Evolutionary conservation across 2,113 vertebrate species (phyloP).

Genomic region (Aleadryas rufinucha): DNA sequence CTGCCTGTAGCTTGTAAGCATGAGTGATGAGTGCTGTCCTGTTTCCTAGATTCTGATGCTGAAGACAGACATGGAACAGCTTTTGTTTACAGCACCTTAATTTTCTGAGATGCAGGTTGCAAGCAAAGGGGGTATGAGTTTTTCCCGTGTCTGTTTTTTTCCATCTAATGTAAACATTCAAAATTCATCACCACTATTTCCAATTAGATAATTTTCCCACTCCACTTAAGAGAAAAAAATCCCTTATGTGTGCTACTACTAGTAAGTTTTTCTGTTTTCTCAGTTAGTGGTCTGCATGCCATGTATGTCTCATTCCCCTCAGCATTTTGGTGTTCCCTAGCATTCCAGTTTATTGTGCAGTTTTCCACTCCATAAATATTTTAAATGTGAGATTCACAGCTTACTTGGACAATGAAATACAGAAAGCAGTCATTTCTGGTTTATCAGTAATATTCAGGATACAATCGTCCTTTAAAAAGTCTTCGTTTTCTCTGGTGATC

Average conservation of each 20-base stretch:
- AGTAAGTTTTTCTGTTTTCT: background rate
- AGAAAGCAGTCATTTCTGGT: background rate
- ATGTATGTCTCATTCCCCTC: background rate
- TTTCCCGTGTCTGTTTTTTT: background rate
- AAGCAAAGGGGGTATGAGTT: background rate
- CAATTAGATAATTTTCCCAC: background rate
- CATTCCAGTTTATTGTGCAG: background rate
- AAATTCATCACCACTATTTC: background rate
- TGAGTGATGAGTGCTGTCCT: background rate
- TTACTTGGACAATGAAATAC: background rate
- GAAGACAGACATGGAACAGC: background rate
- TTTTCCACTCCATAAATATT: background rate
- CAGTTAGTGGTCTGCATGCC: background rate
- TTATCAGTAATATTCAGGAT: background rate
- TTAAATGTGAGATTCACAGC: background rate
- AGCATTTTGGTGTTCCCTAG: background rate
- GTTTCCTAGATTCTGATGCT: background rate
- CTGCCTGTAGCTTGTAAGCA: background rate
- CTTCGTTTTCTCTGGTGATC: background rate
- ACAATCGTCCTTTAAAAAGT: background rate
- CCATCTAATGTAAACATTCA: background rate
- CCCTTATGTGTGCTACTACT: background rate
- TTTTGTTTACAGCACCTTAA: background rate
- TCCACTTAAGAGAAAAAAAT: background rate
- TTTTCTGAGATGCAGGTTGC: background rate